Percentiles rank a stretch among this genome's conserved stretches.
Conservation (phyloP, 2,888 invertebrate species). For the Stegana nigrithorax region DNA sequence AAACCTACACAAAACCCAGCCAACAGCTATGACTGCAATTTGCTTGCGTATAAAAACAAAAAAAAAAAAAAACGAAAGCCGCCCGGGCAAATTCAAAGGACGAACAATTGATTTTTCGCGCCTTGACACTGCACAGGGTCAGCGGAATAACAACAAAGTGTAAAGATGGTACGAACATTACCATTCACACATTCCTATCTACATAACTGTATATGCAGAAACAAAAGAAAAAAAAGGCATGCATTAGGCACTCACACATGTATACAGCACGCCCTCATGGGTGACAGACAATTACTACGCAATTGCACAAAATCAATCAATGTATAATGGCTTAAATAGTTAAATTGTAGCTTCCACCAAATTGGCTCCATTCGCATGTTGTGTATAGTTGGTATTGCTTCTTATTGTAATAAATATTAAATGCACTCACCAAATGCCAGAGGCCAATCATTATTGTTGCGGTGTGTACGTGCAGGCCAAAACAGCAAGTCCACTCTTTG, state of each 20-base stretch:
- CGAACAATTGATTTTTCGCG: constrained; percentile 49
- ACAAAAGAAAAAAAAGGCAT: neutral
- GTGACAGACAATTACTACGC: constrained; percentile 18
- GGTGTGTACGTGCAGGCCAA: constrained; percentile 86
- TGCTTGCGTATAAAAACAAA: neutral
- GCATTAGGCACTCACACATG: neutral
- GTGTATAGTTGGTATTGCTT: too few relatives aligned
- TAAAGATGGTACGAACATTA: too few relatives aligned
- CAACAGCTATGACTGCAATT: too few relatives aligned
- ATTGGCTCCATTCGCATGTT: too few relatives aligned
- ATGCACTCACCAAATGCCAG: constrained; percentile 85
- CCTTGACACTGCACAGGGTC: constrained; percentile 55
- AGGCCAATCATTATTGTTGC: constrained; percentile 84
- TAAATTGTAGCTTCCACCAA: too few relatives aligned
- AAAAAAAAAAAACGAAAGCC: neutral
- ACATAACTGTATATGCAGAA: constrained; percentile 21
- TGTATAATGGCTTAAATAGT: too few relatives aligned
- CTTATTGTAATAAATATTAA: too few relatives aligned
- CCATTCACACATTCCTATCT: too few relatives aligned
- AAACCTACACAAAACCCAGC: too few relatives aligned
- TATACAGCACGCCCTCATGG: too few relatives aligned
- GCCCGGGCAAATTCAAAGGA: neutral
- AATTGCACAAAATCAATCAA: constrained; percentile 8
- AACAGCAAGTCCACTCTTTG: constrained; percentile 83
- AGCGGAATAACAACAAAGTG: constrained; percentile 19